Evolutionary conservation across 2,888 invertebrate genomes (phyloP), one percentile per base, ranked within the genome.

Genomic region (Agriopis marginaria): DNA sequence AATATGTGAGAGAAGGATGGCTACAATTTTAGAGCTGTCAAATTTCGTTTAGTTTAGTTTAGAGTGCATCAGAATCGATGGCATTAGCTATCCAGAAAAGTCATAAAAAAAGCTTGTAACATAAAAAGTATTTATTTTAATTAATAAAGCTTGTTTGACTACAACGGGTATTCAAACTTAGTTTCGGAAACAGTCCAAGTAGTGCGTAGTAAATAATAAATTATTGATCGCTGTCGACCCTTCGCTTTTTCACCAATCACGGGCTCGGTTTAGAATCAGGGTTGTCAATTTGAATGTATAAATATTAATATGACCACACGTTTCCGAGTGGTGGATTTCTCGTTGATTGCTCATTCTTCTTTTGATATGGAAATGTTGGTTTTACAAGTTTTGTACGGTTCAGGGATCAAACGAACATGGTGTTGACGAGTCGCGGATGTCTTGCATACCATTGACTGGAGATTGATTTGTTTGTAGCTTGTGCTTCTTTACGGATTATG

Each of bases 231-330:
- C 80, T 73, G 75, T 42, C 77, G 81, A 74, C 81, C 82, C 82
- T 80, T 80, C 79, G 82, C 80, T 81, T 85, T 82, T 82, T 83
- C 81, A 83, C 71, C 71, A 68, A 68, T 72, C 71, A 65, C 68
- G 17, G 63, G 47, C 54, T 63, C 54, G 76, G 62, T 73, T 72
- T 68, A 42, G 69, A 75, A 69, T 72, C 71, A 73, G 77, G 77
- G 77, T 70, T 72, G 77, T 73, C 71, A 80, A 83, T 81, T 78
- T 80, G 82, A 82, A 83, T 83, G 77, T 77, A 83, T 83, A 82
- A 82, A 83, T 83, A 79, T 82, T 80, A 82, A 83, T 82, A 76
- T 74, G 70, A 76, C 70, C 74, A 77, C 76, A 77, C 77, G 73
- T 72, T 76, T 71, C 76, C 75, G 72, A 71, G 23, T 70, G 70